Conservation (phyloP, 1,140 invertebrate genomes). For the Ptiloglossa arizonensis region DNA sequence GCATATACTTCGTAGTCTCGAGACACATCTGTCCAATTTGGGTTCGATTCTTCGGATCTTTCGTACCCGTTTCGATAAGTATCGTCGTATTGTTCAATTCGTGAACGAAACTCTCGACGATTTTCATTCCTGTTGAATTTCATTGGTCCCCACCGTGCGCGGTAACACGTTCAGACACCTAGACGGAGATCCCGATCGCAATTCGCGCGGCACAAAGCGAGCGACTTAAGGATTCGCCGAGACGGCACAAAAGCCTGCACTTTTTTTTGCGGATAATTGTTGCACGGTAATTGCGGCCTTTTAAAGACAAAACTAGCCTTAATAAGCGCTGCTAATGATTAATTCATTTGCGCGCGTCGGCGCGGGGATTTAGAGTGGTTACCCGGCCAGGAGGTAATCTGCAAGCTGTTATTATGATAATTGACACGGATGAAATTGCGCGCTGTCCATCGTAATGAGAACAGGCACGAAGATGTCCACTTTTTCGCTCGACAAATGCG, state of each 20-base stretch:
- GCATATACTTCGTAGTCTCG: too few species aligned
- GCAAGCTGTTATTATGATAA: constrained; percentile 21
- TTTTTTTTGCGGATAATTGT: background rate
- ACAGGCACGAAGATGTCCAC: background rate
- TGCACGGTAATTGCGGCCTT: background rate
- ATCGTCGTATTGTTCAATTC: too few species aligned
- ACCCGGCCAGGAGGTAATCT: too few species aligned
- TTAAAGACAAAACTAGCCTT: background rate
- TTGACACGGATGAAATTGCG: background rate
- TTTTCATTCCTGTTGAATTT: too few species aligned
- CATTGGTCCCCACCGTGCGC: too few species aligned
- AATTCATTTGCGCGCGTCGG: constrained; percentile 1
- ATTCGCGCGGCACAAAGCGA: background rate
- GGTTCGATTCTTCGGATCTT: too few species aligned
- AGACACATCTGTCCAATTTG: too few species aligned
- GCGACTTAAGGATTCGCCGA: background rate
- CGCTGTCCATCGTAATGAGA: background rate
- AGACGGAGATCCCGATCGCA: background rate
- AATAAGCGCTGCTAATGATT: constrained; percentile 20
- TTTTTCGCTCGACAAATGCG: background rate
- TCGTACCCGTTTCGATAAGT: too few species aligned
- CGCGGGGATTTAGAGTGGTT: background rate
- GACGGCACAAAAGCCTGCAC: background rate
- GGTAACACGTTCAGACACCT: too few species aligned
- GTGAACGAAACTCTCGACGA: too few species aligned